Percentiles rank a stretch among this genome's conserved stretches.
Conservation (phyloP, 2,888 invertebrate species). For the Dicycla oo region DNA sequence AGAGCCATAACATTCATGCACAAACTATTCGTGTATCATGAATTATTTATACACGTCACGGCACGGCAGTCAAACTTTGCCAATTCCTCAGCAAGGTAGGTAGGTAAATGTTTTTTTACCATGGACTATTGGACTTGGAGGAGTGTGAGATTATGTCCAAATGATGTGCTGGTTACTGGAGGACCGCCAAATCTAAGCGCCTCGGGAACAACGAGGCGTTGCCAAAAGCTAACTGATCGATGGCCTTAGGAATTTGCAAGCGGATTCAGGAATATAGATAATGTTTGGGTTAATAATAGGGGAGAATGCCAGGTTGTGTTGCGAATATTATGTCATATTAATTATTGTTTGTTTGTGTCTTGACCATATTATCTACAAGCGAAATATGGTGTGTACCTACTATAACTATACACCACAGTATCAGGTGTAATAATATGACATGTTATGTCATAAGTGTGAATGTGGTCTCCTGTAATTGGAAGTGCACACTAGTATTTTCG, state of each 20-base stretch:
- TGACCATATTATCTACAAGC: too few species aligned
- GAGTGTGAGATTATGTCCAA: conserved; percentile 74
- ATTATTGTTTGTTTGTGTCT: not conserved
- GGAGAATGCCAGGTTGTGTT: conserved; percentile 23
- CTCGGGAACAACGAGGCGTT: conserved; percentile 71
- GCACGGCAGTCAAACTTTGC: conserved; percentile 37
- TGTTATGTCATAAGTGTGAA: too few species aligned
- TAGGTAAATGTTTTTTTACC: conserved; percentile 70
- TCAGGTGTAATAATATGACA: too few species aligned
- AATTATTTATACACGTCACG: conserved; percentile 56
- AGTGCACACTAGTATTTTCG: too few species aligned
- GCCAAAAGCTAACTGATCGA: conserved; percentile 79
- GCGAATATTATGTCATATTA: not conserved
- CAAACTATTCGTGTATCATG: conserved; percentile 45
- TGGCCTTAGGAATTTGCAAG: conserved; percentile 75
- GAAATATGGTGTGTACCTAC: too few species aligned
- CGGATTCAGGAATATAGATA: conserved; percentile 64
- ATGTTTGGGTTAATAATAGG: conserved; percentile 53
- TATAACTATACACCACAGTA: not conserved
- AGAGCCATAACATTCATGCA: conserved; percentile 39
- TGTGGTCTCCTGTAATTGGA: too few species aligned
- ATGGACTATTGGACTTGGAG: conserved; percentile 72
- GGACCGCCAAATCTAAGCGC: conserved; percentile 73
- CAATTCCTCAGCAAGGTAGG: conserved; percentile 62
- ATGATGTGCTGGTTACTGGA: conserved; percentile 75